Evolutionary conservation across 2,113 vertebrate genomes (phyloP).

Genomic region (Reinhardtius hippoglossoides): DNA sequence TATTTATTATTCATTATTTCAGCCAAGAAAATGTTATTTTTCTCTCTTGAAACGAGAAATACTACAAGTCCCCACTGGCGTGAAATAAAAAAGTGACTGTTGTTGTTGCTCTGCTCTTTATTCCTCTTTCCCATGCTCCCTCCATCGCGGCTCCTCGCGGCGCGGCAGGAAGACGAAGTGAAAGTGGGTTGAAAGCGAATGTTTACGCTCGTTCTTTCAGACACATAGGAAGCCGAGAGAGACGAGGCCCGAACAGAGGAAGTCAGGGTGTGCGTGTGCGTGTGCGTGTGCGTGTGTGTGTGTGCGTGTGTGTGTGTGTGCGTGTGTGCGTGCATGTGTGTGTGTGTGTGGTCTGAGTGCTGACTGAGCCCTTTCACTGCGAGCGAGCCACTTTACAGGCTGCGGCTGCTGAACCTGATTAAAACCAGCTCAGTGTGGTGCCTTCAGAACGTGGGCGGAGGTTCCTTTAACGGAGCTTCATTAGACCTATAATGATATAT

Average conservation of each 20-base stretch:
- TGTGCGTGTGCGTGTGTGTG: neutral
- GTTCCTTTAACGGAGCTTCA: slow-evolving; percentile 1
- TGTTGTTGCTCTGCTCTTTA: neutral
- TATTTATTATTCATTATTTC: too few relatives aligned
- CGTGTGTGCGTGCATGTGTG: slow-evolving; percentile 49
- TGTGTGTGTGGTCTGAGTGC: slow-evolving; percentile 66
- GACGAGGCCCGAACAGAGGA: too few relatives aligned
- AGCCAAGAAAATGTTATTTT: too few relatives aligned
- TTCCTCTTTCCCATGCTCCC: slow-evolving; percentile 36
- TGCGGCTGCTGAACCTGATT: slow-evolving; percentile 53
- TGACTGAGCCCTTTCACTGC: slow-evolving; percentile 65
- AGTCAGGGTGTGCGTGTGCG: too few relatives aligned
- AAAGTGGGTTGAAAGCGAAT: slow-evolving; percentile 85
- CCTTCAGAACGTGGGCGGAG: slow-evolving; percentile 4
- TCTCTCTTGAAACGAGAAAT: too few relatives aligned
- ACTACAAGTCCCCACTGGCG: too few relatives aligned
- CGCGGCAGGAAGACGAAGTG: slow-evolving; percentile 76
- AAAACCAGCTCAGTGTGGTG: slow-evolving; percentile 42
- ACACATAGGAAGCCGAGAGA: slow-evolving; percentile 25
- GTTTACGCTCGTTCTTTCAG: slow-evolving; percentile 63
- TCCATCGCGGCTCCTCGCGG: neutral
- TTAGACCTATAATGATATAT: neutral
- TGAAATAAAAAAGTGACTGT: neutral
- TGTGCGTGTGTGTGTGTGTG: slow-evolving; percentile 45
- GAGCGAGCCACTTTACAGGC: slow-evolving; percentile 47